These are phyloP conservation scores for Eurois occulta DNA, from an alignment of 2,888 invertebrate species.

Conservation along the genomic window DNA sequence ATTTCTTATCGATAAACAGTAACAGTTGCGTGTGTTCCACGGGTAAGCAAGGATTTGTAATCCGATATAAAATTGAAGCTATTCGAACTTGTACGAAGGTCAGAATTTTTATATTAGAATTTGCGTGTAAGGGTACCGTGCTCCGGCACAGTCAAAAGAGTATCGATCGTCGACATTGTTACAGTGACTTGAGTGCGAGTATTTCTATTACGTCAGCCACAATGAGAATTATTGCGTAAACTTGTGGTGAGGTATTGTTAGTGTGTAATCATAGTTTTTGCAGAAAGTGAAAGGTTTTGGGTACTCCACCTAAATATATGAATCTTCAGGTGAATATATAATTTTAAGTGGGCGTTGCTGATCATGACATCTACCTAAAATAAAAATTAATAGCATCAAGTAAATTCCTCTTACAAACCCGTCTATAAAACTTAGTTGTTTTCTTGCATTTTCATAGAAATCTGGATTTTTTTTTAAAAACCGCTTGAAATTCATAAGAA, in stretches of 20 bases:
- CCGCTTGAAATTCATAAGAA: neutral
- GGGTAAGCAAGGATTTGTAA: conserved; percentile 35
- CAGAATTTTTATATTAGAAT: conserved; percentile 59
- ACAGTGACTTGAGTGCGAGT: conserved; percentile 37
- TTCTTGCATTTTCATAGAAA: neutral
- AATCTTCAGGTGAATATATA: neutral
- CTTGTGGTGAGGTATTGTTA: neutral
- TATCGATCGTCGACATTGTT: conserved; percentile 62
- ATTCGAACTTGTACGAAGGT: conserved; percentile 64
- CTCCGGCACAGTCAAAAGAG: conserved; percentile 50
- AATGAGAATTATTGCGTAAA: conserved; percentile 40
- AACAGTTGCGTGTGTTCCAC: conserved; percentile 37
- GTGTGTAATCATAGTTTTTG: conserved; percentile 19
- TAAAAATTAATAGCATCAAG: neutral
- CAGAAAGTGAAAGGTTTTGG: conserved; percentile 29
- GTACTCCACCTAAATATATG: neutral
- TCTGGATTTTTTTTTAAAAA: too few species aligned
- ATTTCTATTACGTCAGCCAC: conserved; percentile 53
- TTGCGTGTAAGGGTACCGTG: conserved; percentile 65
- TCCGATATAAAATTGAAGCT: conserved; percentile 51
- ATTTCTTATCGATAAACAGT: conserved; percentile 45
- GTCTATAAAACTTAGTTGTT: neutral
- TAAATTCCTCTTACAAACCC: neutral
- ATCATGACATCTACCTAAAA: neutral
- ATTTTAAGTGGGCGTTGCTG: neutral